A percentile compares a stretch with the other conserved stretches of the same genome.
Evolutionary conservation across 2,113 vertebrate genomes (phyloP).

Genomic region (Myiozetetes cayanensis): DNA sequence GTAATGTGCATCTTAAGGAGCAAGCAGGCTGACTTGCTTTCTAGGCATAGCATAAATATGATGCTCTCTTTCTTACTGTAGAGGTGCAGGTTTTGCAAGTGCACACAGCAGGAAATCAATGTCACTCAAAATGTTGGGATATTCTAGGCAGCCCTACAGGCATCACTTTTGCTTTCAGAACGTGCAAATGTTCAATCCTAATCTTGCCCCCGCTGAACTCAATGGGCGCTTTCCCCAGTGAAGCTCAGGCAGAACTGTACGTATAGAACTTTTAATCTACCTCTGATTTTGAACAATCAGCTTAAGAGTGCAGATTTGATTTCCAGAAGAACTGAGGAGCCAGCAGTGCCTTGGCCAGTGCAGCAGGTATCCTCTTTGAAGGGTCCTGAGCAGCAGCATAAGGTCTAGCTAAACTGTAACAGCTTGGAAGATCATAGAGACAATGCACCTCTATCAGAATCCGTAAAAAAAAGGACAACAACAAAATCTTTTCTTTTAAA

Average conservation of each 20-base stretch:
- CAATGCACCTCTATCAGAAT: not conserved
- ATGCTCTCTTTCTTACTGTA: not conserved
- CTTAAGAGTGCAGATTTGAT: not conserved
- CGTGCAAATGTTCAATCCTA: not conserved
- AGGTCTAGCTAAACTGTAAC: not conserved
- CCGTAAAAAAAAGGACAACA: rapidly evolving
- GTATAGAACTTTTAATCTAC: not conserved
- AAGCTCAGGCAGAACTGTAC: not conserved
- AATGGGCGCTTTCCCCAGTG: not conserved
- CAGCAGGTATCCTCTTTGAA: not conserved
- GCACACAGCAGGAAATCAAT: not conserved
- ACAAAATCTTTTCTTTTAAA: not conserved
- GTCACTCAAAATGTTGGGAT: not conserved
- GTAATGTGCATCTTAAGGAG: not conserved
- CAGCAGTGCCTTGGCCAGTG: not conserved
- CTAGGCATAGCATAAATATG: not conserved
- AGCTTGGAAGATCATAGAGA: not conserved
- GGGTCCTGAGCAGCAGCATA: not conserved
- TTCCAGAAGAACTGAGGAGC: not conserved
- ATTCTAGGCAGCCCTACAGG: not conserved
- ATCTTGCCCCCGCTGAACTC: not conserved
- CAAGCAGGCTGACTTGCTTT: not conserved
- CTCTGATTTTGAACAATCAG: not conserved
- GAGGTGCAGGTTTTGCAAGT: not conserved
- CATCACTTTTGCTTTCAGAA: not conserved